Evolutionary conservation across 2,113 vertebrate genomes (phyloP).

Genomic region (Sphyrna mokarran): DNA sequence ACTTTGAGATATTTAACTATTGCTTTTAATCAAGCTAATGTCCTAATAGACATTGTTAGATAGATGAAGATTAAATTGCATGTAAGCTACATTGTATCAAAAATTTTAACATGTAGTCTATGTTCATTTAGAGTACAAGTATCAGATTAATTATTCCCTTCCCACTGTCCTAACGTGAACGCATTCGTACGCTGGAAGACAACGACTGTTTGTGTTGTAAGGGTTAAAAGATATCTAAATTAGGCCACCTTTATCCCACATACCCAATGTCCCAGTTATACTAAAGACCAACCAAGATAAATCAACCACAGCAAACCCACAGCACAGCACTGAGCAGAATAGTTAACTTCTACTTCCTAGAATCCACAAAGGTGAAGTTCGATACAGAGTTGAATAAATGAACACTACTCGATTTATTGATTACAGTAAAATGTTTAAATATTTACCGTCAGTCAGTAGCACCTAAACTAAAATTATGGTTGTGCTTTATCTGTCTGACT

Average conservation of each 20-base stretch:
- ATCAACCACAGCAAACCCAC: background rate
- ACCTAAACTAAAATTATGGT: background rate
- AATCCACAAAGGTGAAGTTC: background rate
- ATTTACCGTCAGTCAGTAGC: background rate
- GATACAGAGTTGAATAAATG: background rate
- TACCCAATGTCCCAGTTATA: background rate
- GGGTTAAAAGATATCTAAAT: background rate
- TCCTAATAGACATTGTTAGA: background rate
- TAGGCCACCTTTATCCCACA: background rate
- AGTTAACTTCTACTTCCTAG: background rate
- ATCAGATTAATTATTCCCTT: background rate
- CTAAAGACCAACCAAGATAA: background rate
- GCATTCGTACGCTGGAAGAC: background rate
- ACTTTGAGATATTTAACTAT: background rate
- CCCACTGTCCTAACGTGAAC: background rate
- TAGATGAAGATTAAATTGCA: background rate
- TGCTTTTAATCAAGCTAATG: background rate
- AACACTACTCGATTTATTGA: background rate
- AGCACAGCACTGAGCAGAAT: background rate
- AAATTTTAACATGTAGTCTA: background rate
- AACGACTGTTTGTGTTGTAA: background rate
- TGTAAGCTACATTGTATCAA: background rate
- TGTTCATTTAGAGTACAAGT: background rate
- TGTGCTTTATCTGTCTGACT: background rate
- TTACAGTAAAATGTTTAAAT: background rate